phyloP scores from a whole-genome alignment of 2,797 vertebrate genomes.

The Paguma larvata region DNA sequence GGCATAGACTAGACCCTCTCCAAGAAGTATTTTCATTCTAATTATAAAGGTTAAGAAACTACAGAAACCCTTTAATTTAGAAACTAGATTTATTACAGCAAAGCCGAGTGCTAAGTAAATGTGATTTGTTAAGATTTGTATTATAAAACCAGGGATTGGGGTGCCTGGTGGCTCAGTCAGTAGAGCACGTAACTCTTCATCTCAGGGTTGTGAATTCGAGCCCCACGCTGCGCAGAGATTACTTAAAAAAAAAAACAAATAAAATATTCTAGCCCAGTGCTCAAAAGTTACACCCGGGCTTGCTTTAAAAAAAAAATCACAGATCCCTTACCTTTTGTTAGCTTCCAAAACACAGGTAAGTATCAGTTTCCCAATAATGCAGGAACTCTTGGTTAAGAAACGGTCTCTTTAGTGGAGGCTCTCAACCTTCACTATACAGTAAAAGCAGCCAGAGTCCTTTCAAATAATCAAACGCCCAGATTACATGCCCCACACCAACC shows the following conservation, averaged over 20 bases:
- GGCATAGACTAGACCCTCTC: not conserved
- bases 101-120: conserved; percentile 45
- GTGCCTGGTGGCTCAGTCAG: not conserved
- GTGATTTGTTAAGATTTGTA: conserved; percentile 34
- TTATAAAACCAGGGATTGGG: conserved; percentile 31
- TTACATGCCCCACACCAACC: not conserved
- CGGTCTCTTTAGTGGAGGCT: not conserved
- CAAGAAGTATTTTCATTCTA: conserved; percentile 52
- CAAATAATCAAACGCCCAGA: not conserved
- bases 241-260: not conserved
- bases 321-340: conserved; percentile 26
- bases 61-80: conserved; percentile 30
- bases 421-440: not conserved
- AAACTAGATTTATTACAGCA: conserved; percentile 41
- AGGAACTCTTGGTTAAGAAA: conserved; percentile 34
- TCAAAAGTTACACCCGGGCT: conserved; percentile 37
- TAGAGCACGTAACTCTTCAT: not conserved
- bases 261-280: not conserved
- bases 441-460: conserved; percentile 17
- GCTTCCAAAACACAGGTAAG: conserved; percentile 43
- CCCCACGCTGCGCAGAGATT: not conserved
- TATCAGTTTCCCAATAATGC: not conserved
- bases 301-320: not conserved
- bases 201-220: not conserved
- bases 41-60: conserved; percentile 45